Conservation (phyloP, 2,797 vertebrate species). For the Prionace glauca region DNA sequence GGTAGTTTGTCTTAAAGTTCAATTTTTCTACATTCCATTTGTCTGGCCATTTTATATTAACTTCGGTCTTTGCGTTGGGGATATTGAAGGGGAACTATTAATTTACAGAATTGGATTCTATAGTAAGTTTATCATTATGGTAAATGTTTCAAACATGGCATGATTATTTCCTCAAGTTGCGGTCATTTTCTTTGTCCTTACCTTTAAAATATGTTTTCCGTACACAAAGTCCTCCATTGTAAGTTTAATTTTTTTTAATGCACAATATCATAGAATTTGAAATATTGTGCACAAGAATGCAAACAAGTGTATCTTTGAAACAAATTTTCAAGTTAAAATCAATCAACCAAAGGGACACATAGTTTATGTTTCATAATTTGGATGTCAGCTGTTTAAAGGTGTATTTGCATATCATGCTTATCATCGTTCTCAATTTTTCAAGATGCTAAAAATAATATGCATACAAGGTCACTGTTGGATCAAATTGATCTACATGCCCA, state of each 20-base stretch:
- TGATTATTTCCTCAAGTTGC: not conserved
- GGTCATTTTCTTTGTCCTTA: not conserved
- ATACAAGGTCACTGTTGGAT: not conserved
- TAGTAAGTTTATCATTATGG: not conserved
- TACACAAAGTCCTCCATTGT: not conserved
- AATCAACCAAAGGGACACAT: not conserved
- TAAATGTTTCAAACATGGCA: not conserved
- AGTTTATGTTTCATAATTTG: not conserved
- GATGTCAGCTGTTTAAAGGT: not conserved
- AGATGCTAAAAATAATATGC: not conserved
- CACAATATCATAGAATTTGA: not conserved
- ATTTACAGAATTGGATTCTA: not conserved
- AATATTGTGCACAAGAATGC: not conserved
- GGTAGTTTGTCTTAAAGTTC: not conserved
- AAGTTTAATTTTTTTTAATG: not conserved
- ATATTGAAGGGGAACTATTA: not conserved
- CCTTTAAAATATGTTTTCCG: not conserved
- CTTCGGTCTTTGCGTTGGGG: not conserved
- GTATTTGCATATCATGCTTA: not conserved
- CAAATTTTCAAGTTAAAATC: not conserved
- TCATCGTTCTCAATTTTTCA: not conserved
- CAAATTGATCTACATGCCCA: not conserved
- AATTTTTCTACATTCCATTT: not conserved
- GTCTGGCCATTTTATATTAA: not conserved
- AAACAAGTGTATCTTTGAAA: not conserved